Percentiles rank a stretch among this genome's conserved stretches.
Conservation (phyloP, 2,797 vertebrate species). For the Rousettus madagascariensis region DNA sequence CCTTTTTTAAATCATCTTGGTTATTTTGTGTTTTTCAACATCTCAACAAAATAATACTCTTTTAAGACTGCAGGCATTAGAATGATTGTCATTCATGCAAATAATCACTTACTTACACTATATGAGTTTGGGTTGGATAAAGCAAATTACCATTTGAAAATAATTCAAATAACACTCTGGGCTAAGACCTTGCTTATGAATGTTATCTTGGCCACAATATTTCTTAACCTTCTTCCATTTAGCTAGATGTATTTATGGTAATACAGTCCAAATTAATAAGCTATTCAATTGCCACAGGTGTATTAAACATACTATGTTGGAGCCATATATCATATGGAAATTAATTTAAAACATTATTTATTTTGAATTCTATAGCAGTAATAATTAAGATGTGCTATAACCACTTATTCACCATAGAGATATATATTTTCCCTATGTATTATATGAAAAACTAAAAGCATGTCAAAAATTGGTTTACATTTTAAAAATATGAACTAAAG, state of each 20-base stretch:
- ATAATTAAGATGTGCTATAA: conserved; percentile 35
- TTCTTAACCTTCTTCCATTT: conserved; percentile 85
- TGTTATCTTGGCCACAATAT: conserved; percentile 88
- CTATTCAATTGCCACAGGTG: conserved; percentile 80
- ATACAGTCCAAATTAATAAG: conserved; percentile 74
- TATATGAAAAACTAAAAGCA: neutral
- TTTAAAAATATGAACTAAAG: conserved; percentile 1
- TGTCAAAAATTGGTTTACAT: neutral
- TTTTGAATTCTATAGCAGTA: conserved; percentile 41
- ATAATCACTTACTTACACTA: conserved; percentile 99
- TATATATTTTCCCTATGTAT: neutral
- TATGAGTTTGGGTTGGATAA: conserved; percentile 95
- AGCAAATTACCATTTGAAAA: conserved; percentile 99
- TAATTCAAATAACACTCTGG: conserved; percentile 95
- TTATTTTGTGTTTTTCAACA: conserved; percentile 89
- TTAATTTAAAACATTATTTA: conserved; percentile 72
- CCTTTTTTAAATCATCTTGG: conserved; percentile 72
- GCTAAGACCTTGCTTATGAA: conserved; percentile 92
- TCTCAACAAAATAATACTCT: conserved; percentile 94
- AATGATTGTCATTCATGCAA: conserved; percentile 98
- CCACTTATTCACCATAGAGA: neutral
- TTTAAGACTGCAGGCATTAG: conserved; percentile 92
- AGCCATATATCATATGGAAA: conserved; percentile 63
- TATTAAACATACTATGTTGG: conserved; percentile 74
- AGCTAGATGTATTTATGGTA: conserved; percentile 77